Evolutionary conservation across 2,797 vertebrate genomes (phyloP), one percentile per base, ranked within the genome.

Genomic region (Morelia viridis): DNA sequence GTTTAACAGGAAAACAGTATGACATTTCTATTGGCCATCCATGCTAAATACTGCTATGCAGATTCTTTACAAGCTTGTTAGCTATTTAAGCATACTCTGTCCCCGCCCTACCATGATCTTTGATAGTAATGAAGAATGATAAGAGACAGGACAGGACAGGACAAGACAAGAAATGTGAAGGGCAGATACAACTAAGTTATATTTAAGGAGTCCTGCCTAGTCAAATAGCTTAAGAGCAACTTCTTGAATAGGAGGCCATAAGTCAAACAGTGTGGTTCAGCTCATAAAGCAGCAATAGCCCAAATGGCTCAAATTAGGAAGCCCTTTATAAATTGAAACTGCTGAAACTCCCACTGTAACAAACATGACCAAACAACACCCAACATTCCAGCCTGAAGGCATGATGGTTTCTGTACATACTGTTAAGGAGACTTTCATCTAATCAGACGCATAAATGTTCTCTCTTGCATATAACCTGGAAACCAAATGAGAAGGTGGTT

Each of bases 231-330:
- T 1, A 2, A 64, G 56, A 93, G 60, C 58, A 91, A 60, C 5
- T 1, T 0, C 58, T 89, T 4, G 0, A 0, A 0, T 0, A 8
- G 1, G 2, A 11, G 1, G 3, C 62, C 46, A 88, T 2, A 24
- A 84, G 7, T 11, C 26, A 90, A 90, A 24, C 0, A 4, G 53
- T 65, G 61, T 22, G 50, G 22, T 58, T 89, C 57, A 0, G 15
- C 62, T 68, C 62, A 50, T 58, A 61, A 41, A 86, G 26, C 26
- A 28, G 7, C 19, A 50, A 80, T 19, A 58, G 57, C 7, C 0
- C 8, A 46, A 53, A 35, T 35, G 0, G 0, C 26, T 4, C n/a
- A 35, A 86, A 91, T n/a, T 15, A n/a, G 6, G 26, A 31, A 89
- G 26, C 10, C 5, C 61, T 89, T 60, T 31, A 53, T n/a, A 60